Base-by-base conservation (phyloP, 2,113 vertebrate genomes). In the Myxocyprinus asiaticus region DNA sequence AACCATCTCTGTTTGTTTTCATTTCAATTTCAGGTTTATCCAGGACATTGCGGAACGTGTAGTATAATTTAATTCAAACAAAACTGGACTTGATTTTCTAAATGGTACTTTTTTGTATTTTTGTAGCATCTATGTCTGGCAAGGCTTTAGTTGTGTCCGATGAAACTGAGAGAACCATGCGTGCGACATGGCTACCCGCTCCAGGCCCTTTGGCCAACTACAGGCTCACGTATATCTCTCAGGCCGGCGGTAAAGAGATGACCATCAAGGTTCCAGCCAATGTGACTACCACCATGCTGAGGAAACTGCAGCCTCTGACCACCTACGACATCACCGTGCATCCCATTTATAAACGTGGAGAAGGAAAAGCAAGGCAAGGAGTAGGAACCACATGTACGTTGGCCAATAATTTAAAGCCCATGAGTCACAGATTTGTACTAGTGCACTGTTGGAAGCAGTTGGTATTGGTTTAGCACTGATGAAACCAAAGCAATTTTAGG, bases 331-430 rank as follows among this genome's bases (percentile, higher is more conserved):
- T 98, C 87, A 93, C 85, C 0, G 95, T 98, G 58, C 90, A 95
- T 63, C 98, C 98, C 43, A 77, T 97, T 79, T 98, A 99, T 88
- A 96, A 91, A 84, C 93, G 86, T 55, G 94, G 96, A 81, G 96
- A 95, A 85, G 98, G 98, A 86, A 98, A 96, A 92, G 90, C 95
- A 87, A 96, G 96, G 90, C 95, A 96, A 95, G 97, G 96, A 88
- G 94, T 95, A 89, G 98, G 97, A 92, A 97, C 93, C 72, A 99
- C 98, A 96, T 93, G 97, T 98, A 94, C 84, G 91, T 90, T 93
- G 90, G 87, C 89, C 88, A 87, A 85, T 89, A 85, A 89, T 89
- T 90, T 88, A 89, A 81, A 88, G 86, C 88, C 87, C 88, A 85
- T 82, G 86, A 85, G 82, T 84, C 78, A 88, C 81, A 83, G 62